Base-by-base conservation (phyloP, 2,797 vertebrate species). In the Falco cherrug region DNA sequence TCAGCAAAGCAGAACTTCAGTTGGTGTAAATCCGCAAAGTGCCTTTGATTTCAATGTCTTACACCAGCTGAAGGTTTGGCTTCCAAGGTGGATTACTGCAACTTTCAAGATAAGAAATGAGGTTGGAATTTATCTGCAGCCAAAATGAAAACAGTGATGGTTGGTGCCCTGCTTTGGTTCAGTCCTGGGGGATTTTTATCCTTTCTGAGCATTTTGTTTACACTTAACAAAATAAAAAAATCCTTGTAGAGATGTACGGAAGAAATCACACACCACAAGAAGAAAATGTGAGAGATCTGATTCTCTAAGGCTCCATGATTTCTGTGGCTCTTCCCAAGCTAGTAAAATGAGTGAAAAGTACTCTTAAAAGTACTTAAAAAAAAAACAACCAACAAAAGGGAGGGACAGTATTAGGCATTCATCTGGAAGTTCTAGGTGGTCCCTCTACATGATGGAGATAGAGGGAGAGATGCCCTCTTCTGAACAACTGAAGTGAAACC, bases 61-160 rank as follows among this genome's bases (percentile, higher is more conserved):
- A 59, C 71, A 57, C 75, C 67, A 29, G 33, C 13, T 22, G 63
- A 76, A 84, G 16, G 35, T 75, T 81, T 82, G 79, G 68, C 75
- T 90, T 87, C 64, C 71, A 41, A 83, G 82, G 89, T 87, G 76
- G 89, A 87, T 93, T 84, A 53, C 78, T 91, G 90, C 89, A 90
- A 28, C 64, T 87, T 68, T 35, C 26, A 18, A 83, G 95, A 92
- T 87, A 87, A 92, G 87, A 64, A 92, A 85, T 47, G 89, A 93
- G 87, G 81, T 53, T 92, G 89, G 68, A 71, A 86, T 93, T 96
- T 94, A 90, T 92, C 84, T 0, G 0, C 74, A 93, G 87, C 84
- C 79, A 28, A n/a, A 89, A 70, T 68, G 71, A 65, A 83, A 90
- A 10, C 53, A 64, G 41, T 0, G 33, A 9, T 51, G 60, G 41